Conservation (phyloP, 2,797 vertebrate genomes). For the Pipistrellus pipistrellus region DNA sequence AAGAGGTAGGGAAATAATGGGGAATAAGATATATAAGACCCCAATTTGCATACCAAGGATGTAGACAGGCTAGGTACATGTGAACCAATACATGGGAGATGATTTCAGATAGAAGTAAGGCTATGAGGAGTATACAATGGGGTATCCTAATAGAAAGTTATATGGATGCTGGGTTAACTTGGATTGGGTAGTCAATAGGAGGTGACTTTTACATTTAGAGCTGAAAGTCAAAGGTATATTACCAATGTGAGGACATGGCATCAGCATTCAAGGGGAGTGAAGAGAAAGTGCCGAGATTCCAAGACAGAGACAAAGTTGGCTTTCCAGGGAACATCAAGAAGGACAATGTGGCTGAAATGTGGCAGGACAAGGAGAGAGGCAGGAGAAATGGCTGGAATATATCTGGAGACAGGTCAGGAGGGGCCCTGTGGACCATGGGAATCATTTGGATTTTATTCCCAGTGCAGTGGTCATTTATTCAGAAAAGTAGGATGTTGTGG, state of each 20-base stretch:
- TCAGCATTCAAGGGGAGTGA: not conserved
- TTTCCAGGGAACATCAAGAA: not conserved
- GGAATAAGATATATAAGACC: not conserved
- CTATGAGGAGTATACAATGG: not conserved
- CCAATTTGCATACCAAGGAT: not conserved
- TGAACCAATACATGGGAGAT: not conserved
- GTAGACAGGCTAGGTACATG: not conserved
- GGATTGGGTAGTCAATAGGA: not conserved
- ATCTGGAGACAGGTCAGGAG: not conserved
- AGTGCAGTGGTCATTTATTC: not conserved
- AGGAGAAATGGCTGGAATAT: not conserved
- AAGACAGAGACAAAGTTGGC: not conserved
- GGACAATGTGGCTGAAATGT: not conserved
- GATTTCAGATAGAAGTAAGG: not conserved
- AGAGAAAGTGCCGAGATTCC: not conserved
- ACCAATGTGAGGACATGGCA: not conserved
- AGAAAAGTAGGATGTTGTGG: not conserved
- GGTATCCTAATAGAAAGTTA: not conserved
- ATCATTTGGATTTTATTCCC: not conserved
- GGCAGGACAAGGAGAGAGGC: not conserved
- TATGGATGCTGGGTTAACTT: not conserved
- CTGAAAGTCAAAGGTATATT: not conserved
- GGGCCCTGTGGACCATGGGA: not conserved
- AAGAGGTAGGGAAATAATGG: not conserved
- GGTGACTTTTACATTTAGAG: not conserved